Percentiles rank a stretch among this genome's conserved stretches.
These are phyloP conservation scores for Gymnarchus niloticus DNA, from an alignment of 2,113 vertebrate genomes.

Conservation along the genomic window DNA sequence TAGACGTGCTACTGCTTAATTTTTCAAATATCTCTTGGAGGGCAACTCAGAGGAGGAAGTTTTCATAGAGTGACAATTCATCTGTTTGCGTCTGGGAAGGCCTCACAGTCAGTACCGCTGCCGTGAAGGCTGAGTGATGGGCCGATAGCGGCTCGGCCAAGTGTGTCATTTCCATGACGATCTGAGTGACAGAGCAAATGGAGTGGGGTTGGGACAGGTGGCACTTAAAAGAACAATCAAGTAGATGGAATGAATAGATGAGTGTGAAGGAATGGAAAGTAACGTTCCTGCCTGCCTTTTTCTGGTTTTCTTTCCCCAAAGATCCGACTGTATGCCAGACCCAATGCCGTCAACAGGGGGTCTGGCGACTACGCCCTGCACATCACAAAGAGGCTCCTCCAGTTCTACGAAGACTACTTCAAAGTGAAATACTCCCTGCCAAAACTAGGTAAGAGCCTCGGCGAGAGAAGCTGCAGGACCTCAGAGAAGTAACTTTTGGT, in stretches of 20 bases:
- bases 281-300: not conserved
- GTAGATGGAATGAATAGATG: not conserved
- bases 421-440: constrained; percentile 95
- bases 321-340: constrained; percentile 91
- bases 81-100: not conserved
- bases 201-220: not conserved
- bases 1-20: not conserved
- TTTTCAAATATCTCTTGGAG: not conserved
- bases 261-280: not conserved
- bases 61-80: not conserved
- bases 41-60: not conserved
- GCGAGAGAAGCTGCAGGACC: not conserved
- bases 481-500: too few species aligned
- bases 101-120: too few species aligned
- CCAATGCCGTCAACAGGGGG: constrained; percentile 87
- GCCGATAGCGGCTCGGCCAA: not conserved
- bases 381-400: constrained; percentile 90
- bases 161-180: not conserved
- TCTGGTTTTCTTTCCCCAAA: constrained; percentile 36
- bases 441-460: constrained; percentile 83
- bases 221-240: not conserved
- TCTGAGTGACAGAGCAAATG: not conserved
- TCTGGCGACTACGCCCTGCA: constrained; percentile 92
- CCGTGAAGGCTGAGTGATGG: not conserved
- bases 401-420: constrained; percentile 98